phyloP scores from a whole-genome alignment of 2,113 vertebrate species.

The Cyphomyrus discorhynchus region DNA sequence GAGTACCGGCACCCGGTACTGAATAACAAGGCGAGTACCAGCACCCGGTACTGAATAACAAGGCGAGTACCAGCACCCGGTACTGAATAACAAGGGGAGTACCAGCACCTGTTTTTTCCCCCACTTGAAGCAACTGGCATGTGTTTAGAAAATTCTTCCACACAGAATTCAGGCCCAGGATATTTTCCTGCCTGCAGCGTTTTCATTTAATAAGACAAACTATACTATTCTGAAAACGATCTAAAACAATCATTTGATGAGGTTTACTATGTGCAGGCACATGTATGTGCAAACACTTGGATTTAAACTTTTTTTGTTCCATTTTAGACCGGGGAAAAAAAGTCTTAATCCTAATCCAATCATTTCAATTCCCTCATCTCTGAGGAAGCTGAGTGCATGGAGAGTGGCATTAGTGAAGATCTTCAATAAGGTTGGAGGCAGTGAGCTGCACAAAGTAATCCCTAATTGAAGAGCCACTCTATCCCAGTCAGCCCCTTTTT shows the following conservation, averaged over 20 bases:
- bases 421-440: conserved; percentile 18
- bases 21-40: too few relatives aligned
- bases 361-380: conserved; percentile 15
- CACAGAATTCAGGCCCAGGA: background rate
- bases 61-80: background rate
- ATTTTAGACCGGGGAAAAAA: background rate
- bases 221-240: background rate
- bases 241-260: background rate
- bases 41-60: background rate
- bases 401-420: conserved; percentile 11
- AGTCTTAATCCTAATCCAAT: conserved; percentile 14
- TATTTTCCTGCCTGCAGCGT: background rate
- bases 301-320: background rate
- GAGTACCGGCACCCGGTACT: too few relatives aligned
- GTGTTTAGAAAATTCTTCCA: background rate
- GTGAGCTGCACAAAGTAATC: conserved; percentile 6
- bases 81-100: background rate
- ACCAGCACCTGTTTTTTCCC: background rate
- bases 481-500: conserved; percentile 1
- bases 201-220: background rate
- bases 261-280: background rate
- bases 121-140: background rate
- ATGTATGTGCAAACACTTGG: background rate
- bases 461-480: conserved; percentile 4
- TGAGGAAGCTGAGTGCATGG: background rate